phyloP scores from a whole-genome alignment of 2,113 vertebrate genomes.

The Solea senegalensis region DNA sequence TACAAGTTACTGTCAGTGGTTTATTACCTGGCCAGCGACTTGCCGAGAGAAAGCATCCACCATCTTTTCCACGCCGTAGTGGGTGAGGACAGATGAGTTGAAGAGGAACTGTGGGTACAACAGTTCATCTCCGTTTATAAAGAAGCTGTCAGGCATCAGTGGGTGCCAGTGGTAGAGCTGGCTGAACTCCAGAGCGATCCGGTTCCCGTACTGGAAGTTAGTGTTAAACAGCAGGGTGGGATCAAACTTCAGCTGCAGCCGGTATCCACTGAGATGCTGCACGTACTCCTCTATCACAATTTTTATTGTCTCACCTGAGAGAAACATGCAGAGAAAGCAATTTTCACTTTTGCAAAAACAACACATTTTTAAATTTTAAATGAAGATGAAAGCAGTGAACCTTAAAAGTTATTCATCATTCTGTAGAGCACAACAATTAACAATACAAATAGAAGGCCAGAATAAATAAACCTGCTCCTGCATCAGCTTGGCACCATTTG shows the following conservation, averaged over 20 bases:
- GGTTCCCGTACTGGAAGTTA: slow-evolving; percentile 93
- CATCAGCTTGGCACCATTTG: too few relatives aligned
- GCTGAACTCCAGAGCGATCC: slow-evolving; percentile 93
- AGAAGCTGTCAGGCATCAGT: slow-evolving; percentile 92
- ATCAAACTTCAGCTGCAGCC: slow-evolving; percentile 91
- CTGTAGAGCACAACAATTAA: too few relatives aligned
- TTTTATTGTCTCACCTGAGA: slow-evolving; percentile 92
- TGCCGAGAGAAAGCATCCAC: slow-evolving; percentile 92
- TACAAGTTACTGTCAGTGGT: not conserved
- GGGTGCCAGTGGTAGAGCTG: slow-evolving; percentile 99
- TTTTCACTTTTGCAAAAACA: not conserved
- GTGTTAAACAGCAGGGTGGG: slow-evolving; percentile 87
- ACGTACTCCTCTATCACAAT: slow-evolving; percentile 97
- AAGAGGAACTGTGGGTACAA: slow-evolving; percentile 90
- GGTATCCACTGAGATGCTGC: slow-evolving; percentile 95
- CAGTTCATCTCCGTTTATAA: slow-evolving; percentile 82
- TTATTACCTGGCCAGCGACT: slow-evolving; percentile 88
- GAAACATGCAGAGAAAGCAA: not conserved
- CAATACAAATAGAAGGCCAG: too few relatives aligned
- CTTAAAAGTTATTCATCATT: too few relatives aligned
- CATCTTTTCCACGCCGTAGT: slow-evolving; percentile 89
- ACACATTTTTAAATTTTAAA: too few relatives aligned
- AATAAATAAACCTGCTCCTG: too few relatives aligned
- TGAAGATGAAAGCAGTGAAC: not conserved
- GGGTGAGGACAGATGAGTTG: slow-evolving; percentile 88